Evolutionary conservation across 2,113 vertebrate species (phyloP), one percentile per base, ranked within the genome.

Genomic region (Daboia siamensis): DNA sequence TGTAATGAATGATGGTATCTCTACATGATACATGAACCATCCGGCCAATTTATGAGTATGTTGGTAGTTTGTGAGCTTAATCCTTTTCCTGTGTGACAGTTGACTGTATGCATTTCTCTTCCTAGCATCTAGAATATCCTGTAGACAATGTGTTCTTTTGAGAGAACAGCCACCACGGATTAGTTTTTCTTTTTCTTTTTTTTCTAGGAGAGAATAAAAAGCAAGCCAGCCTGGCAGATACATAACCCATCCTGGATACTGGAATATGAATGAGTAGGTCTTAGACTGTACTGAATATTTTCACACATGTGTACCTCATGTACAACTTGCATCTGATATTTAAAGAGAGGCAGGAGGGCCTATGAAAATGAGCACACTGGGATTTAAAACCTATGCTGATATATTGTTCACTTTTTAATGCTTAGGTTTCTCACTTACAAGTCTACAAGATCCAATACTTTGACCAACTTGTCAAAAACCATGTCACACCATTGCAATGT

Each of bases 171-270:
- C 85, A 86, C 55, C 21, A 54, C 55, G 55, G 21, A 88, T 29
- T 84, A 44, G 13, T 39, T 64, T 44, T 91, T 46, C 1, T 0
- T 48, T 69, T 57, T 23, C 2, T 4, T 46, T 46, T 11, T 56
- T 61, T 33, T 5, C 11, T 8, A 86, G 80, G 46, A 89, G 39
- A 89, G 29, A 90, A 89, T 59, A 86, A 85, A 90, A 33, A 23
- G 17, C 44, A 5, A 61, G 26, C 55, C 55, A 86, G 88, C 21
- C 7, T 48, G 6, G 26, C n/a, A 15, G 88, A 89, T 52, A 89
- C 84, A 86, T 86, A 54, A 90, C 56, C 56, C 29, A 90, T 90
- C 89, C 84, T 44, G 57, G 87, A 91, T 93, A 89, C 89, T 89
- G 87, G 33, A 86, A 55, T 55, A 64, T 87, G n/a, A 89, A 55